Conservation (phyloP, 2,888 invertebrate species). For the Tholera decimalis region DNA sequence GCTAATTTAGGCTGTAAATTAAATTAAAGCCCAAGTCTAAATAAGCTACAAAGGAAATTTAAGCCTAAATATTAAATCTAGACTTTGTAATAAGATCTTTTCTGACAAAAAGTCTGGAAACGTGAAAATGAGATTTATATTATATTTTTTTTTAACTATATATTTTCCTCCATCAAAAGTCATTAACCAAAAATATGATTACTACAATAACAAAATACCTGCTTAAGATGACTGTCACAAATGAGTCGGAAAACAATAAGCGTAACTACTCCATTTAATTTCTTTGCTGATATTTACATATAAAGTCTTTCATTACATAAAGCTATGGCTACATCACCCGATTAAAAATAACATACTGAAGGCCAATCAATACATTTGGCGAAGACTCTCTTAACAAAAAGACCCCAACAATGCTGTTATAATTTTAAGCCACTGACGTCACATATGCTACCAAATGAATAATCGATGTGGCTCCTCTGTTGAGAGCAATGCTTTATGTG, state of each 20-base stretch:
- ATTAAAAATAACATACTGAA: slow-evolving; percentile 30
- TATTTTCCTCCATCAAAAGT: background rate
- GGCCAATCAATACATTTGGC: slow-evolving; percentile 23
- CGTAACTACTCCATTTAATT: no score
- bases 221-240: background rate
- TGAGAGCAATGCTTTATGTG: slow-evolving; percentile 27
- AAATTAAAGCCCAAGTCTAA: background rate
- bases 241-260: background rate
- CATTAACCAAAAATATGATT: background rate
- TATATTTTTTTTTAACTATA: background rate
- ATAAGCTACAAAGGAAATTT: background rate
- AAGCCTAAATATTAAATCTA: background rate
- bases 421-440: slow-evolving; percentile 51
- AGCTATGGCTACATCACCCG: background rate
- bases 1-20: background rate
- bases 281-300: no score
- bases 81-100: background rate
- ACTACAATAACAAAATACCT: background rate
- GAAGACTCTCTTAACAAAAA: slow-evolving; percentile 13
- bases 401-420: slow-evolving; percentile 23
- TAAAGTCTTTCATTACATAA: slow-evolving; percentile 7
- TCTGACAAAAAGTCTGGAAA: background rate
- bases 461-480: slow-evolving; percentile 39
- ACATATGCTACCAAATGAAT: slow-evolving; percentile 28
- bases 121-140: slow-evolving; percentile 4